These are phyloP conservation scores for Meloidogyne floridensis DNA, from an alignment of 1,140 invertebrate species.

Conservation along the genomic window DNA sequence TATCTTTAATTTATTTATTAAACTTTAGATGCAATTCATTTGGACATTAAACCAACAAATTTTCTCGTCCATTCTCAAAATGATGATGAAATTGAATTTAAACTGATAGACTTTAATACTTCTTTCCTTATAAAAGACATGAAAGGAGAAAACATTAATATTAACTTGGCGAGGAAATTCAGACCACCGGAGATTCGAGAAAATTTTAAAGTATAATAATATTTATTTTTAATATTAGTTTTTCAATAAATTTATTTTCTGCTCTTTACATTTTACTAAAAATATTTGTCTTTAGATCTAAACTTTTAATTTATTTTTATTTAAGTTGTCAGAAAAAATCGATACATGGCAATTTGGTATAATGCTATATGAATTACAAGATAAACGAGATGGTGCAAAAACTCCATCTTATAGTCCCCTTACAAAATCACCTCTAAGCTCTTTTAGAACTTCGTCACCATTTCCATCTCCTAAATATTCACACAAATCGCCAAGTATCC, in stretches of 20 bases:
- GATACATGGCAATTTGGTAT: neutral
- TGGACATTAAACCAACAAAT: neutral
- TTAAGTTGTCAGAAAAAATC: neutral
- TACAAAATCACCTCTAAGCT: neutral
- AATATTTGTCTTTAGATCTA: too few species aligned
- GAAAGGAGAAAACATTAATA: neutral
- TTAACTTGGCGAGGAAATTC: neutral
- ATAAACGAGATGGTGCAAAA: neutral
- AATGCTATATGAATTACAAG: neutral
- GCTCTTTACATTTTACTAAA: too few species aligned
- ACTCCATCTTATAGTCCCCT: neutral
- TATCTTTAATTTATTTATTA: neutral
- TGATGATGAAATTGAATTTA: neutral
- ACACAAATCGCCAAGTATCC: too few species aligned
- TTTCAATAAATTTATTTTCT: too few species aligned
- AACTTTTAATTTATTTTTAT: neutral
- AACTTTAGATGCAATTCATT: neutral
- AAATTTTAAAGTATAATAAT: too few species aligned
- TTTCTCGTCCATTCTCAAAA: neutral
- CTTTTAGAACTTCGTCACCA: too few species aligned
- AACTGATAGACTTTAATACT: constrained; percentile 4
- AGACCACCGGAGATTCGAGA: neutral
- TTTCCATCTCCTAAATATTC: too few species aligned
- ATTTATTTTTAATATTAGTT: too few species aligned
- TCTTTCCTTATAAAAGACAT: neutral